Evolutionary conservation across 2,113 vertebrate genomes (phyloP).

Genomic region (Sphaerodactylus townsendi): DNA sequence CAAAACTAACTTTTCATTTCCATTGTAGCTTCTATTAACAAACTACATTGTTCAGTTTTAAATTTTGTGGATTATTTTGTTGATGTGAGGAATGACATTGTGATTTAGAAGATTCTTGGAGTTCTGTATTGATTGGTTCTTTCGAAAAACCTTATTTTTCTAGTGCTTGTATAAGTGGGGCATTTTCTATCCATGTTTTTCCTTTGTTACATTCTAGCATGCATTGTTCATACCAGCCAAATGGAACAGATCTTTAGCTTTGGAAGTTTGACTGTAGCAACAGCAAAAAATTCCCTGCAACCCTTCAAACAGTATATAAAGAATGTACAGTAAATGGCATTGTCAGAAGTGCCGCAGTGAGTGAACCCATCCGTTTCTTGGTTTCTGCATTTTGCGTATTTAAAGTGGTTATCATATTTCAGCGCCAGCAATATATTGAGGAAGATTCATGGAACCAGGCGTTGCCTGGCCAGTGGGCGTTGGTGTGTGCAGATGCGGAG

Average conservation of each 20-base stretch:
- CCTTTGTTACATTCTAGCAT: neutral
- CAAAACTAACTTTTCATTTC: conserved; percentile 42
- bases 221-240: neutral
- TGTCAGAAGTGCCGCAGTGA: conserved; percentile 19
- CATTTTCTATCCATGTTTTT: conserved; percentile 32
- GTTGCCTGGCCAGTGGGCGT: conserved; percentile 23
- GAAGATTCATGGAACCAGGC: conserved; percentile 43
- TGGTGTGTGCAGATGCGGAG: conserved; percentile 44
- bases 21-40: conserved; percentile 31
- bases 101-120: conserved; percentile 56
- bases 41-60: conserved; percentile 27
- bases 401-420: conserved; percentile 38
- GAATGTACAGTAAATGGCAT: neutral
- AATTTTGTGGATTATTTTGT: conserved; percentile 48
- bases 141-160: conserved; percentile 22
- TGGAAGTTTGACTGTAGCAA: neutral
- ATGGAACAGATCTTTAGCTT: conserved; percentile 57
- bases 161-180: conserved; percentile 21
- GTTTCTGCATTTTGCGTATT: conserved; percentile 29
- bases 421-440: conserved; percentile 33
- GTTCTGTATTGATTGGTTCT: conserved; percentile 42
- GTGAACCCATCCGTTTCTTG: conserved; percentile 11
- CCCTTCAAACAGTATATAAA: neutral
- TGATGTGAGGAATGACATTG: conserved; percentile 21
- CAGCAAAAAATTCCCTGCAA: conserved; percentile 35